phyloP scores from a whole-genome alignment of 2,888 invertebrate genomes.

The Campoplex nolae region DNA sequence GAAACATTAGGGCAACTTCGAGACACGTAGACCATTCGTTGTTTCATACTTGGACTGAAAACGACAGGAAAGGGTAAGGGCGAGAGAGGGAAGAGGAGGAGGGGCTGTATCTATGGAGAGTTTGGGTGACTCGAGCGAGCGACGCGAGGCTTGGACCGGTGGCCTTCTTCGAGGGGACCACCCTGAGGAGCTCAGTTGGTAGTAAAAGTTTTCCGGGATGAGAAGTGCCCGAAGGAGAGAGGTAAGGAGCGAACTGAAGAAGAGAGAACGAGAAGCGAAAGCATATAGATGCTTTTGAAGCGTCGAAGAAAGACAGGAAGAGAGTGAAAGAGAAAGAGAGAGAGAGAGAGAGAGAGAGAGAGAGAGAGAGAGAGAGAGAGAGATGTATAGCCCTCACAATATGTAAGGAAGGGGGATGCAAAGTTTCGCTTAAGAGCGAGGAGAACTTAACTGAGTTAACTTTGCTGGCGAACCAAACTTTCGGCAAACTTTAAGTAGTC shows the following conservation, averaged over 20 bases:
- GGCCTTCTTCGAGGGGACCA: slow-evolving; percentile 49
- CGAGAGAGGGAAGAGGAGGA: neutral
- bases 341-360: neutral
- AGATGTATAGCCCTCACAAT: slow-evolving; percentile 4
- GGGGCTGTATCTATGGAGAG: neutral
- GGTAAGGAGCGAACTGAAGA: slow-evolving; percentile 55
- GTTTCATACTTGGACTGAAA: slow-evolving; percentile 1
- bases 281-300: slow-evolving; percentile 8
- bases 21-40: slow-evolving; percentile 5
- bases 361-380: slow-evolving; percentile 4
- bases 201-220: slow-evolving; percentile 62
- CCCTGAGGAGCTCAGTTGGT: slow-evolving; percentile 26
- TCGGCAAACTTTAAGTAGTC: slow-evolving; percentile 84
- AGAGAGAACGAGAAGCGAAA: slow-evolving; percentile 58
- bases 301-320: slow-evolving; percentile 46
- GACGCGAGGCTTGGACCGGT: slow-evolving; percentile 29
- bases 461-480: slow-evolving; percentile 84
- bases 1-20: slow-evolving; percentile 18
- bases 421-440: slow-evolving; percentile 82
- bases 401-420: slow-evolving; percentile 73
- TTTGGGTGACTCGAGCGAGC: slow-evolving; percentile 36
- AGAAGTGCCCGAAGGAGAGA: slow-evolving; percentile 64
- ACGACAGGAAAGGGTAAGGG: neutral
- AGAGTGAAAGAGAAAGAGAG: slow-evolving; percentile 1
- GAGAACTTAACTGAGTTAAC: slow-evolving; percentile 84